These are phyloP conservation scores for Drosophila bocqueti DNA, from an alignment of 1,140 invertebrate species.

Conservation along the genomic window DNA sequence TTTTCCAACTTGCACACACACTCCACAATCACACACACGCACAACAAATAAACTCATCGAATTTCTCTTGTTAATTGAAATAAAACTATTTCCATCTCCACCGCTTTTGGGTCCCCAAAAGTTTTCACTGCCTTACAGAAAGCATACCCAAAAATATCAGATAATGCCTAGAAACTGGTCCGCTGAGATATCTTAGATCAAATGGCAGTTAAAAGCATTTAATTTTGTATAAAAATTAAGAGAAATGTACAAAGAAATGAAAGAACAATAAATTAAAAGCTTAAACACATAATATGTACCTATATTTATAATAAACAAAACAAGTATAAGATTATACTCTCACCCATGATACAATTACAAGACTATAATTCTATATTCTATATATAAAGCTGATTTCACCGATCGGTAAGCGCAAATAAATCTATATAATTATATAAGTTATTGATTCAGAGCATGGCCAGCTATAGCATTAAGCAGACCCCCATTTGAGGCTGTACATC, in stretches of 20 bases:
- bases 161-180: background rate
- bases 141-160: background rate
- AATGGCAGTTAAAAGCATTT: background rate
- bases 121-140: constrained; percentile 3
- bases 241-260: background rate
- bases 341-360: too few relatives aligned
- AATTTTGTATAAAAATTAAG: background rate
- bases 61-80: constrained; percentile 84
- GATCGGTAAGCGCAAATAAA: too few relatives aligned
- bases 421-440: too few relatives aligned
- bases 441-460: too few relatives aligned
- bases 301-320: too few relatives aligned
- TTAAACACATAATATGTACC: background rate
- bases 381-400: too few relatives aligned
- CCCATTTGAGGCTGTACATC: background rate
- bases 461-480: background rate
- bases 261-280: background rate
- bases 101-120: background rate
- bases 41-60: constrained; percentile 82
- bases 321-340: too few relatives aligned
- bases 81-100: constrained; percentile 72
- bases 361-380: too few relatives aligned
- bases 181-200: background rate
- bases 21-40: constrained; percentile 7
- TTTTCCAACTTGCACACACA: constrained; percentile 18